Percentiles rank a stretch among this genome's conserved stretches.
phyloP scores from a whole-genome alignment of 2,888 invertebrate species.

The Pinctada fucata region DNA sequence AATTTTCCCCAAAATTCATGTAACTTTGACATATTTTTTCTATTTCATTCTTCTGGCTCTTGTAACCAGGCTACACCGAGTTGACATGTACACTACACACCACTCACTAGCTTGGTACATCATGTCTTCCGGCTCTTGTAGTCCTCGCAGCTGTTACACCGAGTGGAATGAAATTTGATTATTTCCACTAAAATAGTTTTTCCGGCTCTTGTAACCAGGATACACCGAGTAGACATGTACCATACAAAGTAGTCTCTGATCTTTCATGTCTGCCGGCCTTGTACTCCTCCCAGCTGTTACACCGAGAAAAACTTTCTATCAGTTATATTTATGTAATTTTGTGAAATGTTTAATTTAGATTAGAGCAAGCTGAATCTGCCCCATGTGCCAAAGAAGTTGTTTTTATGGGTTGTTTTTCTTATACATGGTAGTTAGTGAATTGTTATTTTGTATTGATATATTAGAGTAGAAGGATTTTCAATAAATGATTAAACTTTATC shows the following conservation, averaged over 20 bases:
- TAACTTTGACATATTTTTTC: background rate
- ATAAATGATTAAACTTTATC: too few relatives aligned
- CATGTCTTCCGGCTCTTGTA: background rate
- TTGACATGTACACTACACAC: background rate
- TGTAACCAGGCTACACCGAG: slow-evolving; percentile 1
- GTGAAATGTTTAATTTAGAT: too few relatives aligned
- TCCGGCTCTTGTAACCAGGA: background rate
- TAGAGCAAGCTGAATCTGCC: too few relatives aligned
- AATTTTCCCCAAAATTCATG: background rate
- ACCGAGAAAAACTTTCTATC: background rate
- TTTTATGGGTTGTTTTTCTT: too few relatives aligned
- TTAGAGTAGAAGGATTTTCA: too few relatives aligned
- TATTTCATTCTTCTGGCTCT: background rate
- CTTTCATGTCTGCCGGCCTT: background rate
- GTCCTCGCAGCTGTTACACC: slow-evolving; percentile 7
- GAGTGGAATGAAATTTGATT: background rate
- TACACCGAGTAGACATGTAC: slow-evolving; percentile 2
- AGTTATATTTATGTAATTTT: too few relatives aligned
- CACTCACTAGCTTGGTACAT: background rate
- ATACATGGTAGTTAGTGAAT: too few relatives aligned
- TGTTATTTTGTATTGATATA: too few relatives aligned
- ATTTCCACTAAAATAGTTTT: background rate
- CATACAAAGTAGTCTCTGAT: background rate
- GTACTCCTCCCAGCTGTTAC: slow-evolving; percentile 1
- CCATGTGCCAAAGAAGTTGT: too few relatives aligned